Evolutionary conservation across 2,888 invertebrate genomes (phyloP).

Genomic region (Yponomeuta plumbellus): DNA sequence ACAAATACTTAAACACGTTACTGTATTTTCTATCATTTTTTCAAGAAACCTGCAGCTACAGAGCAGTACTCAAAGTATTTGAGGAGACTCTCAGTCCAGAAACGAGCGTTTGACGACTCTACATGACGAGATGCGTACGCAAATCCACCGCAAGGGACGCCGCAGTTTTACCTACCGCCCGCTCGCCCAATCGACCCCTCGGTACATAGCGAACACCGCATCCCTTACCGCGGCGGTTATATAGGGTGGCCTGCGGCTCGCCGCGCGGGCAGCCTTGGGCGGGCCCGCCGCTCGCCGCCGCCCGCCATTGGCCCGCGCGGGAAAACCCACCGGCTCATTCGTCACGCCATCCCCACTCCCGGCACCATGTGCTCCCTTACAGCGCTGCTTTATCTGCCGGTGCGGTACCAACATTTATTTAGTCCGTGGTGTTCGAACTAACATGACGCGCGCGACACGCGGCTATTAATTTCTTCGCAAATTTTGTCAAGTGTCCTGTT

Average conservation of each 20-base stretch:
- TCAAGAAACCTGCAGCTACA: too few relatives aligned
- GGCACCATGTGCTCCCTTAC: slow-evolving; percentile 47
- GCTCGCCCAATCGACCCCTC: too few relatives aligned
- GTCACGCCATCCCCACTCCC: slow-evolving; percentile 50
- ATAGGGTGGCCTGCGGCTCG: slow-evolving; percentile 28
- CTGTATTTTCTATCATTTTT: too few relatives aligned
- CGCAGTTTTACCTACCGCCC: too few relatives aligned
- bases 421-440: slow-evolving; percentile 71
- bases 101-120: too few relatives aligned
- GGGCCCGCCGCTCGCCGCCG: slow-evolving; percentile 43
- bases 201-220: slow-evolving; percentile 14
- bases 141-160: too few relatives aligned
- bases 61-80: too few relatives aligned
- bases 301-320: slow-evolving; percentile 47
- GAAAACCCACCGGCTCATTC: slow-evolving; percentile 48
- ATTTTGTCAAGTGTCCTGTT: not conserved
- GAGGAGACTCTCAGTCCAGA: too few relatives aligned
- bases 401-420: slow-evolving; percentile 63
- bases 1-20: too few relatives aligned
- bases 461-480: slow-evolving; percentile 16
- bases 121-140: too few relatives aligned
- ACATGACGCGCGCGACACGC: slow-evolving; percentile 64
- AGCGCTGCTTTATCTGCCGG: slow-evolving; percentile 64
- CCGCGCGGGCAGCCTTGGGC: slow-evolving; percentile 31
- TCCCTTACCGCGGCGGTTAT: slow-evolving; percentile 16